Evolutionary conservation across 2,797 vertebrate genomes (phyloP), one percentile per base, ranked within the genome.

Genomic region (Astyanax mexicanus): DNA sequence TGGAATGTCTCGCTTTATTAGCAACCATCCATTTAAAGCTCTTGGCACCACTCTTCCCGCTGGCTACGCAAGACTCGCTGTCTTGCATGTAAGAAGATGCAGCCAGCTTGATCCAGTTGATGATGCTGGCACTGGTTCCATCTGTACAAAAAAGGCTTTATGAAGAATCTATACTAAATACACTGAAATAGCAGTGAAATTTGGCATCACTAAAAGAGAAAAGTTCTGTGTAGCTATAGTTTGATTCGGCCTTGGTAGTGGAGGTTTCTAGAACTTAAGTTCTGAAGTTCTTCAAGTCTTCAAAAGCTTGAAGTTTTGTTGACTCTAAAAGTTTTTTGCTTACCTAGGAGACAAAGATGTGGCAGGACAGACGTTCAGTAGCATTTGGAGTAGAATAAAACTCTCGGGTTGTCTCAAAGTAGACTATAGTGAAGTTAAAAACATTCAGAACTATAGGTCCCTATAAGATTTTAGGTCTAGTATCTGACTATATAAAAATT

Each of bases 1-100:
- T 66, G 42, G 52, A 72, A 72, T 67, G 61, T 61, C 35, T 52
- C 29, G 64, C 68, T 52, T 80, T 80, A 68, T 69, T 35, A 78
- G 38, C 38, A 75, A 44, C 47, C 13, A 75, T 29, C 58, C 62
- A 54, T 73, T 72, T 38, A 58, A 57, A 47, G 35, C 49, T 60
- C 51, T 66, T 64, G 69, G 52, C 69, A 79, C 69, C 68, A 61
- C 10, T 42, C 23, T 51, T 80, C 21, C 61, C 38, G 72, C 73
- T 79, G 54, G 52, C 65, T 80, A 55, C 49, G 40, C 15, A 37
- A 52, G 49, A 73, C 68, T n/a, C n/a, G n/a, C n/a, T n/a, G n/a
- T n/a, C n/a, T n/a, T 65, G 35, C 12, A 47, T 29, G 54, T 74
- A 19, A 11, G 54, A 60, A 49, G 32, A 75, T 29, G 32, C 19